phyloP scores from a whole-genome alignment of 2,888 invertebrate genomes.

The Clepsis dumicolana region DNA sequence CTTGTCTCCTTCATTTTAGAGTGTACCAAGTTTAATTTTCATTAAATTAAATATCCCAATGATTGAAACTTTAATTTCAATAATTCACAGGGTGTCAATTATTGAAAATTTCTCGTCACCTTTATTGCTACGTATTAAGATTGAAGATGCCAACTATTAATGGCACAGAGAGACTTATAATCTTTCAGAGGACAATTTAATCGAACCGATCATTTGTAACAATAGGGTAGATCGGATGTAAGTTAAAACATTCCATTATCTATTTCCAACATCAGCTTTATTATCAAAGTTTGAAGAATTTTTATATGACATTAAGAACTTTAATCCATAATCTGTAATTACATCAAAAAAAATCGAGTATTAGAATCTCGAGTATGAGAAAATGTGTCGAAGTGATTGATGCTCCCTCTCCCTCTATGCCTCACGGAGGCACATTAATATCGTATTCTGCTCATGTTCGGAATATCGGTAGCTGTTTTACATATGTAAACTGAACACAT shows the following conservation, averaged over 20 bases:
- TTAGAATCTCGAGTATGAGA: slow-evolving; percentile 44
- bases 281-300: not conserved
- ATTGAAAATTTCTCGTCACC: too few relatives aligned
- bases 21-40: too few relatives aligned
- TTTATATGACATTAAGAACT: not conserved
- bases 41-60: too few relatives aligned
- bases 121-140: too few relatives aligned
- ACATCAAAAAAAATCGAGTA: slow-evolving; percentile 38
- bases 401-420: slow-evolving; percentile 51
- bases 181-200: too few relatives aligned
- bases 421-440: slow-evolving; percentile 47
- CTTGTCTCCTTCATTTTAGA: not conserved
- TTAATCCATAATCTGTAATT: slow-evolving; percentile 32
- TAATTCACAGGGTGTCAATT: too few relatives aligned
- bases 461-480: slow-evolving; percentile 44
- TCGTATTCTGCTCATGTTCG: slow-evolving; percentile 45
- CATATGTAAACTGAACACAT: slow-evolving; percentile 44
- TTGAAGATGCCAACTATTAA: too few relatives aligned
- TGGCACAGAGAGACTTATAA: too few relatives aligned
- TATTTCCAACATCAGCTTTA: slow-evolving; percentile 1
- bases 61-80: too few relatives aligned
- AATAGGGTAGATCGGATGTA: too few relatives aligned
- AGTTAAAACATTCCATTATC: not conserved
- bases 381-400: slow-evolving; percentile 72
- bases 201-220: too few relatives aligned